Conservation (phyloP, 2,113 vertebrate species). For the Oreotragus oreotragus region DNA sequence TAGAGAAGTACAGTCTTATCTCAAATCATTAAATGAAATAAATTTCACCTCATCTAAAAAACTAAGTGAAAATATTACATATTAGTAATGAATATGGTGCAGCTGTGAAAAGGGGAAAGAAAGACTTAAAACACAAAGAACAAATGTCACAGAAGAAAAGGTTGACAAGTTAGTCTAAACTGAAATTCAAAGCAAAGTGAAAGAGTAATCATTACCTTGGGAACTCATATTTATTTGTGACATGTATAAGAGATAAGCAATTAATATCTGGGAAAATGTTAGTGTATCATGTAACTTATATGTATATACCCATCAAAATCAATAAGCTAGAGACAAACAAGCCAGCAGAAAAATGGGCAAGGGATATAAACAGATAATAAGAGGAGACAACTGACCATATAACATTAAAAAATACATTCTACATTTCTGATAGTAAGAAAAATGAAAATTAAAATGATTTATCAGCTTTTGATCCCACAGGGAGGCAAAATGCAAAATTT, state of each 20-base stretch:
- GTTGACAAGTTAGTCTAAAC: neutral
- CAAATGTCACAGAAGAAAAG: neutral
- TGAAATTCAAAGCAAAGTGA: conserved; percentile 2
- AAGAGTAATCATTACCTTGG: neutral
- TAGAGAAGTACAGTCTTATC: neutral
- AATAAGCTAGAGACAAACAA: neutral
- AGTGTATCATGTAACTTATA: neutral
- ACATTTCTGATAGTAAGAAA: neutral
- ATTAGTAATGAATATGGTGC: neutral
- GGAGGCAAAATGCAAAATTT: neutral
- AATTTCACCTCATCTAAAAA: neutral
- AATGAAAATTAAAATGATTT: neutral
- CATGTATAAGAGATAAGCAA: neutral
- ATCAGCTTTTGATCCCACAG: neutral
- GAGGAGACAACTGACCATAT: neutral
- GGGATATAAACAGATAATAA: neutral
- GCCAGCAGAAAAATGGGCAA: neutral
- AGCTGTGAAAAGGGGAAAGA: neutral
- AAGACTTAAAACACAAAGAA: neutral
- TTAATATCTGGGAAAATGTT: neutral
- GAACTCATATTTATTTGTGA: neutral
- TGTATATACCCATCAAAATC: neutral
- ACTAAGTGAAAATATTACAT: neutral
- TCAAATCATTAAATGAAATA: neutral
- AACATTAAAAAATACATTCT: neutral